These are phyloP conservation scores for Falcaria lacertinaria DNA, from an alignment of 2,888 invertebrate species.

Conservation along the genomic window DNA sequence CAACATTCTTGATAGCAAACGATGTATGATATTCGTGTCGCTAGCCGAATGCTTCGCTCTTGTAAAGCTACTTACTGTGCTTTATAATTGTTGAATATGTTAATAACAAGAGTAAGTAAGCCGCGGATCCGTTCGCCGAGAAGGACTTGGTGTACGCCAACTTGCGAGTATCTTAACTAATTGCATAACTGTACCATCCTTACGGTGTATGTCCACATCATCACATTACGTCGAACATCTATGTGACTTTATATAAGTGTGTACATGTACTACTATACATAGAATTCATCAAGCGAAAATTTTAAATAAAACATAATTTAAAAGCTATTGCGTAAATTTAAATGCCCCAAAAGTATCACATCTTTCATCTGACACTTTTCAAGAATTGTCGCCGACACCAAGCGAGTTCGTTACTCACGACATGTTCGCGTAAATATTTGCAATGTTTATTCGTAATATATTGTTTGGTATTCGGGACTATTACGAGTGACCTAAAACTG, in stretches of 20 bases:
- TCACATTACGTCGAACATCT: conserved; percentile 11
- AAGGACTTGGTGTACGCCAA: conserved; percentile 36
- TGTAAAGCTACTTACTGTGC: conserved; percentile 31
- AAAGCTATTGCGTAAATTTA: conserved; percentile 18
- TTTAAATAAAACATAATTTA: conserved; percentile 8
- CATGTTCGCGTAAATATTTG: conserved; percentile 33
- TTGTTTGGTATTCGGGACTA: conserved; percentile 54
- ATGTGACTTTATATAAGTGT: conserved; percentile 14
- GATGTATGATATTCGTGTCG: conserved; percentile 16
- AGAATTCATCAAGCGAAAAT: too few relatives aligned
- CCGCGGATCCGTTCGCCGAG: conserved; percentile 39
- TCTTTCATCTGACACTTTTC: conserved; percentile 32
- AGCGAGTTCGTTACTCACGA: conserved; percentile 31
- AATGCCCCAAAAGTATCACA: conserved; percentile 26
- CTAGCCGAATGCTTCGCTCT: conserved; percentile 36
- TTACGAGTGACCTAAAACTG: conserved; percentile 69
- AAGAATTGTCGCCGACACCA: conserved; percentile 12
- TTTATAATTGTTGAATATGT: conserved; percentile 23
- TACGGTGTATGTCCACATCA: conserved; percentile 17
- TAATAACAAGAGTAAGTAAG: conserved; percentile 30
- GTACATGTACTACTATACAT: background rate
- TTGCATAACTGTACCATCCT: conserved; percentile 52
- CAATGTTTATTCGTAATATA: conserved; percentile 28
- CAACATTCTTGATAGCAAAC: conserved; percentile 6
- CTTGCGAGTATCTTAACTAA: conserved; percentile 43